Conservation (phyloP, 1,140 invertebrate species). For the Hycleus cichorii region DNA sequence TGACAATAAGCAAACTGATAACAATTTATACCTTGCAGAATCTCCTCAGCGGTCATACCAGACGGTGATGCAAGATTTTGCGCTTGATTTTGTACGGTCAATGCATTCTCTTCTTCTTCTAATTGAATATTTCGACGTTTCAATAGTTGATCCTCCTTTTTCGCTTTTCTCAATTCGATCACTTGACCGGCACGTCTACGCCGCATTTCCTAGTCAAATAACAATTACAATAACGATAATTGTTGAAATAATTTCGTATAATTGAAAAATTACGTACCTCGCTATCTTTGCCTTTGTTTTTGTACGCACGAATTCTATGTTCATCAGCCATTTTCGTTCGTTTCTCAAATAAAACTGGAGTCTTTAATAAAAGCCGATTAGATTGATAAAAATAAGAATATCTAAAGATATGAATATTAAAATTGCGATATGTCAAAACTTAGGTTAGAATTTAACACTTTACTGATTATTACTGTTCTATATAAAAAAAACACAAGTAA, state of each 20-base stretch:
- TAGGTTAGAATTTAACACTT: no score
- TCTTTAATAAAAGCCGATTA: no score
- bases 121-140: slow-evolving; percentile 72
- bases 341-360: no score
- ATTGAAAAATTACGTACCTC: slow-evolving; percentile 28
- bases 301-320: slow-evolving; percentile 39
- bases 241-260: background rate
- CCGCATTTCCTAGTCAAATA: slow-evolving; percentile 66
- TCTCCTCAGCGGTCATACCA: slow-evolving; percentile 51
- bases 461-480: no score
- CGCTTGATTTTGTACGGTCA: slow-evolving; percentile 49
- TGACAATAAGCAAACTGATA: background rate
- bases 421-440: no score
- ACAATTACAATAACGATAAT: background rate
- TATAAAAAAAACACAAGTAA: no score
- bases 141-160: slow-evolving; percentile 91
- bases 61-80: slow-evolving; percentile 43
- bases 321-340: slow-evolving; percentile 34
- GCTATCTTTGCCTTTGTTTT: slow-evolving; percentile 40
- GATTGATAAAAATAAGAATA: no score
- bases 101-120: slow-evolving; percentile 41
- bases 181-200: slow-evolving; percentile 79
- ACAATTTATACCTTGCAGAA: slow-evolving; percentile 46
- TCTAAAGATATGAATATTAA: no score
- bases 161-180: slow-evolving; percentile 85